Conservation (phyloP, 1,140 invertebrate species). For the Drosophila obscura region DNA sequence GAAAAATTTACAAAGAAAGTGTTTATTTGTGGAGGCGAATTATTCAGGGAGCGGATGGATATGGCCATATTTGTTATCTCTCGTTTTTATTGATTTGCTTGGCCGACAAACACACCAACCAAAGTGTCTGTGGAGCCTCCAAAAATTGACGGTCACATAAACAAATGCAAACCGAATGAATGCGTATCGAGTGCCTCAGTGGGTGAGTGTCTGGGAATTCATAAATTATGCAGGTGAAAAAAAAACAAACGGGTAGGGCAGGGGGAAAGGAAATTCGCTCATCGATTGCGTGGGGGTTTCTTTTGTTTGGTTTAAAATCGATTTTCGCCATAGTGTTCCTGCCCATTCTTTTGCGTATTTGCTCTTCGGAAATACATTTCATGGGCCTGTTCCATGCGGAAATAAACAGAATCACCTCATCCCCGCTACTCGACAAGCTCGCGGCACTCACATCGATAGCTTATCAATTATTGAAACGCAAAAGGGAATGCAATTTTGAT, state of each 20-base stretch:
- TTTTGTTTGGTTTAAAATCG: slow-evolving; percentile 52
- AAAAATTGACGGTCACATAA: slow-evolving; percentile 57
- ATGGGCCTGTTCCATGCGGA: slow-evolving; percentile 42
- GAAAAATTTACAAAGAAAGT: slow-evolving; percentile 1
- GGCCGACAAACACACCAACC: slow-evolving; percentile 41
- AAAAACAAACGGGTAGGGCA: neutral
- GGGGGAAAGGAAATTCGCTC: neutral
- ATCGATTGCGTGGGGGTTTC: slow-evolving; percentile 16
- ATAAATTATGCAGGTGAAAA: slow-evolving; percentile 27
- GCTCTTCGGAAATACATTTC: neutral
- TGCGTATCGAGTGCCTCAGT: neutral
- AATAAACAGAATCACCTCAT: slow-evolving; percentile 27
- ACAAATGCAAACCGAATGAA: slow-evolving; percentile 41
- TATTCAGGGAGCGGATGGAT: slow-evolving; percentile 2
- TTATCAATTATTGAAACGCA: slow-evolving; percentile 47
- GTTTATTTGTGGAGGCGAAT: slow-evolving; percentile 37
- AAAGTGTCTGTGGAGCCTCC: slow-evolving; percentile 40
- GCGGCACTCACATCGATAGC: slow-evolving; percentile 29
- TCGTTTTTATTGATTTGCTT: slow-evolving; percentile 54
- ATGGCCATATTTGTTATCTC: slow-evolving; percentile 4
- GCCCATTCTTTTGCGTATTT: no score
- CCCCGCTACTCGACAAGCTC: neutral
- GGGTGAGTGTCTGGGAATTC: slow-evolving; percentile 1
- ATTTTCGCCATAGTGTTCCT: slow-evolving; percentile 12
- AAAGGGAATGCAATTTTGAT: slow-evolving; percentile 9